Evolutionary conservation across 2,797 vertebrate species (phyloP), one percentile per base, ranked within the genome.

Genomic region (Calcarius lapponicus): DNA sequence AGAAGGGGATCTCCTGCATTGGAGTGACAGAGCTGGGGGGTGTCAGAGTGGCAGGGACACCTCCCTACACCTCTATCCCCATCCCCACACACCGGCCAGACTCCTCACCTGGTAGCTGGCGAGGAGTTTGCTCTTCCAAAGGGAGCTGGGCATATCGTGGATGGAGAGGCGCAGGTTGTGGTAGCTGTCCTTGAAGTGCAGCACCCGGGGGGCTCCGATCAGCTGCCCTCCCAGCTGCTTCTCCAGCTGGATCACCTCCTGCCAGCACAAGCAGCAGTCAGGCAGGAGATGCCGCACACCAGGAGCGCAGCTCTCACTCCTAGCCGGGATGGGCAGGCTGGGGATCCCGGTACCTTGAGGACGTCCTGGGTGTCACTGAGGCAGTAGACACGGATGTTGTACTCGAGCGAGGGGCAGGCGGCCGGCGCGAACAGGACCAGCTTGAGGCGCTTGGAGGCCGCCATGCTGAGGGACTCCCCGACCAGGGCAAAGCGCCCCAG

Each of bases 171-270:
- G 99, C 96, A 99, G 98, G 98, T 99, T 99, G 98, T 99, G 99
- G 98, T 99, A 99, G 97, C 99, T 99, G 98, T 99, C 99, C 98
- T 99, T 99, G 98, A 99, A 99, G 97, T 99, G 99, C 95, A 99
- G 98, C 88, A 99, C 95, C 43, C 99, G 98, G 17, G 99, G 99
- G 94, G 99, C 98, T 95, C 99, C 99, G 29, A 99, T 99, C 97
- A 99, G 98, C 94, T 99, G 99, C 47, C 99, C 99, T n/a, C 99
- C 99, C 93, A 99, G 98, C 98, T 99, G 99, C 95, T 98, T 98
- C 97, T 99, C 99, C 98, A 99, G 98, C 98, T 99, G 99, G 94
- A 99, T 98, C 97, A 99, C 99, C 97, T 99, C 99, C 99, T 99
- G 97, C 90, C 56, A 43, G 87, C 80, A 71, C 80, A 82, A 50